These are phyloP conservation scores for Drosophila auraria DNA, from an alignment of 1,140 invertebrate species.

Conservation along the genomic window DNA sequence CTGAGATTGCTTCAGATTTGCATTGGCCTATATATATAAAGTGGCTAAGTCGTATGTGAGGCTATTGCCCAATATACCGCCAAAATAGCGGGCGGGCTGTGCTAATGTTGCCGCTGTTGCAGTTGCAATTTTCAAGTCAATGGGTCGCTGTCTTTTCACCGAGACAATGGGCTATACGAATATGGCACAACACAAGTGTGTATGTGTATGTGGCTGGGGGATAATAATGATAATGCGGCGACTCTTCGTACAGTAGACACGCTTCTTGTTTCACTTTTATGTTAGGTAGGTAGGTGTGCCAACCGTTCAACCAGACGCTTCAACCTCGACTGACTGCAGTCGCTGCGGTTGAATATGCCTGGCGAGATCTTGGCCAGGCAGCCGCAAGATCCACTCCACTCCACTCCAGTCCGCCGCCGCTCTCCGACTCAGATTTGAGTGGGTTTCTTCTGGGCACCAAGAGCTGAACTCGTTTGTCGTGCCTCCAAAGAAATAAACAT, in stretches of 20 bases:
- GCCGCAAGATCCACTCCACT: constrained; percentile 28
- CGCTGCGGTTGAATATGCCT: constrained; percentile 64
- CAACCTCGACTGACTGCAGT: constrained; percentile 77
- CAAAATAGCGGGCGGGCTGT: constrained; percentile 74
- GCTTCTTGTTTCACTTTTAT: constrained; percentile 50
- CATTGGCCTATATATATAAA: constrained; percentile 66
- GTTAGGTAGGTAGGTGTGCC: constrained; percentile 6
- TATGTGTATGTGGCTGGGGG: constrained; percentile 11
- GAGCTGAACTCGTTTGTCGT: constrained; percentile 74
- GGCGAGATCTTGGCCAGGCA: constrained; percentile 24
- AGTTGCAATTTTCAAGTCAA: constrained; percentile 17
- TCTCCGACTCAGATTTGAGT: constrained; percentile 56
- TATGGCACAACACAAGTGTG: constrained; percentile 50
- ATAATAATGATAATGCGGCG: constrained; percentile 27
- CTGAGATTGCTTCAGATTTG: constrained; percentile 66
- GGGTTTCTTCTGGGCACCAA: constrained; percentile 17
- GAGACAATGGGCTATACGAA: constrained; percentile 61
- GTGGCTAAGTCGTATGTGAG: constrained; percentile 42
- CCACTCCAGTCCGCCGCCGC: constrained; percentile 12
- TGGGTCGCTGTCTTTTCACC: constrained; percentile 16
- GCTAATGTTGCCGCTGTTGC: constrained; percentile 37
- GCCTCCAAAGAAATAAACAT: constrained; percentile 66
- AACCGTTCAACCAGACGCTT: constrained; percentile 66
- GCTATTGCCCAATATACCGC: constrained; percentile 66
- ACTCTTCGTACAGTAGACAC: constrained; percentile 20